Conservation (phyloP, 2,888 invertebrate species). For the Cryptus viduatorius region DNA sequence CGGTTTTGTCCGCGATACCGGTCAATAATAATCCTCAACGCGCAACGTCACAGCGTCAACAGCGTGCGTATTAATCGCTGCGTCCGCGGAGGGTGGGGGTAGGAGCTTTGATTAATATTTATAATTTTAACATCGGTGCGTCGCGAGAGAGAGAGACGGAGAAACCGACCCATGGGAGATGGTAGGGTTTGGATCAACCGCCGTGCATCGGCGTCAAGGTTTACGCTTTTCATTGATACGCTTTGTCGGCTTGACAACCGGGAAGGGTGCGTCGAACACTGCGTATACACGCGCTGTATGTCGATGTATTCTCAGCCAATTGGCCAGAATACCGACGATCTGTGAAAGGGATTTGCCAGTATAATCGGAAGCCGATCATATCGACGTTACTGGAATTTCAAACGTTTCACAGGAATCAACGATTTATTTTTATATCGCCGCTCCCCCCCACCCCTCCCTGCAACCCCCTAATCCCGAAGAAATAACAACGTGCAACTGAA, state of each 20-base stretch:
- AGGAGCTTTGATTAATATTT: slow-evolving; percentile 52
- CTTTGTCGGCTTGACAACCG: not conserved
- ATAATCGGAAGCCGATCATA: slow-evolving; percentile 4
- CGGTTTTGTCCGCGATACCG: slow-evolving; percentile 21
- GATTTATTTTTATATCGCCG: slow-evolving; percentile 76
- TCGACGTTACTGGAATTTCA: slow-evolving; percentile 29
- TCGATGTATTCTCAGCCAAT: not conserved
- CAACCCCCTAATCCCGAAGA: not conserved
- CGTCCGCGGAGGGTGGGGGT: not conserved
- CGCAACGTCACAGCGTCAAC: slow-evolving; percentile 22
- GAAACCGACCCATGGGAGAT: not conserved
- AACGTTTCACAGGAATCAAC: slow-evolving; percentile 66
- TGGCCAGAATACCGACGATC: slow-evolving; percentile 15
- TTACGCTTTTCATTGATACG: slow-evolving; percentile 44
- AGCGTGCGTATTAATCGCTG: slow-evolving; percentile 44
- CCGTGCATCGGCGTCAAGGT: slow-evolving; percentile 25
- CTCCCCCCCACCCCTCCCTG: slow-evolving; percentile 32
- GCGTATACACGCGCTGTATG: not conserved
- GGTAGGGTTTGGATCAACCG: slow-evolving; percentile 4
- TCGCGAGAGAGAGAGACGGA: not conserved
- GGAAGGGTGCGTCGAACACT: slow-evolving; percentile 21
- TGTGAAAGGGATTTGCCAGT: slow-evolving; percentile 15
- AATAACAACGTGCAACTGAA: slow-evolving; percentile 44
- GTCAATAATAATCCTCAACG: slow-evolving; percentile 45
- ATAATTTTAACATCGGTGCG: slow-evolving; percentile 34